Evolutionary conservation across 1,140 invertebrate species (phyloP).

Genomic region (Pteromalus puparum): DNA sequence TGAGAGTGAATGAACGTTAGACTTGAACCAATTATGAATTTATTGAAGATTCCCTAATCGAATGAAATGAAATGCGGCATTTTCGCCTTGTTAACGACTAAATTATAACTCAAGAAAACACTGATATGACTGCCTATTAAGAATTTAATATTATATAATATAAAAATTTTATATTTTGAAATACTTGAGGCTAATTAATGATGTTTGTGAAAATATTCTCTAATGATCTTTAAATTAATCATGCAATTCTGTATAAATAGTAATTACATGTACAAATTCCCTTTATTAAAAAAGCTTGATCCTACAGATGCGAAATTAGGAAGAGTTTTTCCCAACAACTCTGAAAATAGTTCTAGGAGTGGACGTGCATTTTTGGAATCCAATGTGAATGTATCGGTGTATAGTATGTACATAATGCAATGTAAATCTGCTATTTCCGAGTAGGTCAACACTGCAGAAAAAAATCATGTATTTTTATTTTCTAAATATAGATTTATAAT

Average conservation of each 20-base stretch:
- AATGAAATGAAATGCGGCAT: slow-evolving; percentile 17
- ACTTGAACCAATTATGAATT: slow-evolving; percentile 25
- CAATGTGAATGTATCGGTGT: slow-evolving; percentile 66
- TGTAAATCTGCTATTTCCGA: slow-evolving; percentile 64
- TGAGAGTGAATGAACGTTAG: slow-evolving; percentile 7
- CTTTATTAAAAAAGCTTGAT: slow-evolving; percentile 70
- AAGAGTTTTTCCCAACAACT: slow-evolving; percentile 57
- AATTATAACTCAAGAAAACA: slow-evolving; percentile 3
- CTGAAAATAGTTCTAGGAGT: slow-evolving; percentile 64
- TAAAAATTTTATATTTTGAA: slow-evolving; percentile 30
- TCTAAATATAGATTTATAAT: slow-evolving; percentile 42
- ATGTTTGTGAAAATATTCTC: neutral
- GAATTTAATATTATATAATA: slow-evolving; percentile 1
- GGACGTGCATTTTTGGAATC: slow-evolving; percentile 66
- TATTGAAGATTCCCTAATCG: slow-evolving; percentile 34
- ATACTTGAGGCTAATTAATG: neutral
- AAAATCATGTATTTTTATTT: slow-evolving; percentile 47
- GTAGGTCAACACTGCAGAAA: slow-evolving; percentile 66
- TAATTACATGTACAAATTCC: slow-evolving; percentile 70
- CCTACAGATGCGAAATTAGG: slow-evolving; percentile 55
- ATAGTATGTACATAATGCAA: slow-evolving; percentile 65
- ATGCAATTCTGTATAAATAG: slow-evolving; percentile 9
- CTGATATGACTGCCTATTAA: neutral
- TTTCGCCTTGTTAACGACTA: slow-evolving; percentile 4
- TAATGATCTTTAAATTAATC: neutral